A percentile compares a stretch with the other conserved stretches of the same genome.
Conservation (phyloP, 2,888 invertebrate species). For the Phrixothrix hirtus region DNA sequence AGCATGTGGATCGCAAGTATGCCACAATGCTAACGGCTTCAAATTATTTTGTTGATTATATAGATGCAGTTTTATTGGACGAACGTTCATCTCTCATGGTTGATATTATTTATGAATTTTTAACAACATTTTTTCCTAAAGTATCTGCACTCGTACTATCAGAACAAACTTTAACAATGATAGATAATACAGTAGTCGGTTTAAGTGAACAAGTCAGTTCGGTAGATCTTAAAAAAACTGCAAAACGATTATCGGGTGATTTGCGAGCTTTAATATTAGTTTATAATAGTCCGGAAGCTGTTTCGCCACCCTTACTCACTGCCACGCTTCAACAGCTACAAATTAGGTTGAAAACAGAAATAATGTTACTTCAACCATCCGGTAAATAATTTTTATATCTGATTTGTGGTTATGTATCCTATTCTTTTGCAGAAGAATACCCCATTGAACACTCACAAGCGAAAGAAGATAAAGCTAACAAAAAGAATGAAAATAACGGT, state of each 20-base stretch:
- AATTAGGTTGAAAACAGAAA: conserved; percentile 46
- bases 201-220: conserved; percentile 60
- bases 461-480: conserved; percentile 7
- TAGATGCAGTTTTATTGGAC: conserved; percentile 86
- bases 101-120: conserved; percentile 82
- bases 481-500: conserved; percentile 31
- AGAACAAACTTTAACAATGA: conserved; percentile 64
- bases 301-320: conserved; percentile 47
- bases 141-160: conserved; percentile 68
- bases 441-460: no score
- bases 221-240: conserved; percentile 58
- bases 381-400: no score
- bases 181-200: conserved; percentile 66
- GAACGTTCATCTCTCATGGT: conserved; percentile 85
- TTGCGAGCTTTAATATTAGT: conserved; percentile 63
- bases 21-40: conserved; percentile 80
- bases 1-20: conserved; percentile 79
- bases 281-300: conserved; percentile 56
- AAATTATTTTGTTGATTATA: conserved; percentile 84
- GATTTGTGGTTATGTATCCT: no score
- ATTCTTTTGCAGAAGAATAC: no score
- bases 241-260: conserved; percentile 61
- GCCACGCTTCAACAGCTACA: conserved; percentile 49
- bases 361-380: conserved; percentile 41
- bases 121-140: conserved; percentile 89